A percentile compares a stretch with the other conserved stretches of the same genome.
These are phyloP conservation scores for Zaprionus ornatus DNA, from an alignment of 1,140 invertebrate species.

Conservation along the genomic window DNA sequence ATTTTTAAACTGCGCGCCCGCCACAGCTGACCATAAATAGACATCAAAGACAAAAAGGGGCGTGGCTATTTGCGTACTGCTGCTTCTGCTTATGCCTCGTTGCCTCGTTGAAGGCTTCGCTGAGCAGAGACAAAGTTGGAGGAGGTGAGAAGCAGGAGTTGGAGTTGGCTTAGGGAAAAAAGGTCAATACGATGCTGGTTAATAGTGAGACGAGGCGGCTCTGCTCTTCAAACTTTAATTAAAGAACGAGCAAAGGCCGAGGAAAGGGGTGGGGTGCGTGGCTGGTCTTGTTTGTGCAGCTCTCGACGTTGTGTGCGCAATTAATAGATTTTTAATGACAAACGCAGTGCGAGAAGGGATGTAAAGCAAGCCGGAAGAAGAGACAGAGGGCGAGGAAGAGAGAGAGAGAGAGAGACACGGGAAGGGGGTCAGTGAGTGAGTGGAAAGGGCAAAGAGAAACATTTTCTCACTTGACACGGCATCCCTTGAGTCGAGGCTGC, in stretches of 20 bases:
- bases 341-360: constrained; percentile 38
- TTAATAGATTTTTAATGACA: constrained; percentile 81
- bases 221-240: constrained; percentile 39
- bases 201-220: constrained; percentile 61
- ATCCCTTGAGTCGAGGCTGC: constrained; percentile 62
- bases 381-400: neutral
- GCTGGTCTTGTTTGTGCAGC: constrained; percentile 47
- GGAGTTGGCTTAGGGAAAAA: constrained; percentile 14
- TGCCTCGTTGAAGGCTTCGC: constrained; percentile 56
- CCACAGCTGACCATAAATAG: constrained; percentile 59
- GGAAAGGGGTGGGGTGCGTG: neutral
- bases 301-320: constrained; percentile 69
- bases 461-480: constrained; percentile 47
- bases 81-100: constrained; percentile 47
- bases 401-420: neutral
- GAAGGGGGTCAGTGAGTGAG: neutral
- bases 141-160: neutral
- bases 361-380: neutral
- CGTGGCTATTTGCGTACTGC: constrained; percentile 65
- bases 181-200: constrained; percentile 24
- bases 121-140: constrained; percentile 41
- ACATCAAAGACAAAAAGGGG: constrained; percentile 67
- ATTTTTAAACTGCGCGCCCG: constrained; percentile 42
- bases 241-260: constrained; percentile 23
- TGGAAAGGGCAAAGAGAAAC: constrained; percentile 18